Evolutionary conservation across 2,888 invertebrate genomes (phyloP).

Genomic region (Drosophila recens): DNA sequence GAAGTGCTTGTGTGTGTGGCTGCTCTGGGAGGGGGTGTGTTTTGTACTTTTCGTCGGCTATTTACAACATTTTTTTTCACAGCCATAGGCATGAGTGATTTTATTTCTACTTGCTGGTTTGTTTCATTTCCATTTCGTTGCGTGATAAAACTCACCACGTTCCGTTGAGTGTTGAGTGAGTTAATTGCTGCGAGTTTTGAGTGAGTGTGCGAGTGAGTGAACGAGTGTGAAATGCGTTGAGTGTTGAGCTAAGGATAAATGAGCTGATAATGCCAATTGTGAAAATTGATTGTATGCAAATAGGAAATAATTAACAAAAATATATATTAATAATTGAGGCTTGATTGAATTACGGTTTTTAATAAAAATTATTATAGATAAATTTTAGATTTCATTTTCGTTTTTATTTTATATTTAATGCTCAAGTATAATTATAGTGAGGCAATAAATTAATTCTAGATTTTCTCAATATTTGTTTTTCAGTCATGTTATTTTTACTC

Average conservation of each 20-base stretch:
- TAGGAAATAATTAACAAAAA: background rate
- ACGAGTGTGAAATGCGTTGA: slow-evolving; percentile 5
- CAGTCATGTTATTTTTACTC: background rate
- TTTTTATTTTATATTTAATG: too few relatives aligned
- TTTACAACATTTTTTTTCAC: slow-evolving; percentile 47
- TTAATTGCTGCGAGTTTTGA: background rate
- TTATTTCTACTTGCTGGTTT: background rate
- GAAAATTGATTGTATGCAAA: slow-evolving; percentile 11
- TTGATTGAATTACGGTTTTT: too few relatives aligned
- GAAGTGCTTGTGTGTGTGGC: slow-evolving; percentile 22
- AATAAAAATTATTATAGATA: too few relatives aligned
- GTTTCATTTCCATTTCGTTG: slow-evolving; percentile 63
- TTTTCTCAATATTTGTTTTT: background rate
- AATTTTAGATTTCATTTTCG: background rate
- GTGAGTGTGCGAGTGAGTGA: background rate
- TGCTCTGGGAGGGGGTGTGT: slow-evolving; percentile 58
- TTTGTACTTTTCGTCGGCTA: slow-evolving; percentile 68
- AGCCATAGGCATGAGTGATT: slow-evolving; percentile 24
- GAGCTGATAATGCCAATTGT: slow-evolving; percentile 18
- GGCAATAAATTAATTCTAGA: too few relatives aligned
- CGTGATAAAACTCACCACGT: slow-evolving; percentile 59
- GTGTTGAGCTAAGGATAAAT: slow-evolving; percentile 22
- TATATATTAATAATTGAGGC: background rate
- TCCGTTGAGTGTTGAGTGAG: slow-evolving; percentile 35
- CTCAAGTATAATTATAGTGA: too few relatives aligned